Evolutionary conservation across 2,888 invertebrate species (phyloP).

Genomic region (Thera obeliscata): DNA sequence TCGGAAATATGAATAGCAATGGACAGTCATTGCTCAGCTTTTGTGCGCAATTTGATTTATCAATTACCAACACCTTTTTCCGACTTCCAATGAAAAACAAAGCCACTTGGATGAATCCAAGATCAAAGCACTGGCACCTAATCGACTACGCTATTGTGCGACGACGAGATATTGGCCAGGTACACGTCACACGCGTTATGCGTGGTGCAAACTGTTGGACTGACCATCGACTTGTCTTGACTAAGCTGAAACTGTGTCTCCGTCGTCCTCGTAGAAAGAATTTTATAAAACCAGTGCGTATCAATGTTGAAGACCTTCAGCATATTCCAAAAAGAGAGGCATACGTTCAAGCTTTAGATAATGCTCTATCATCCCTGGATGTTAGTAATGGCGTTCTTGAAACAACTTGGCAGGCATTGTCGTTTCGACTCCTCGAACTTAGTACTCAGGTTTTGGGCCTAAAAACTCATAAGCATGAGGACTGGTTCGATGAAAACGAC

Average conservation of each 20-base stretch:
- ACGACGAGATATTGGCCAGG: neutral
- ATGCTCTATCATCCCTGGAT: neutral
- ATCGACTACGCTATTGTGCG: slow-evolving; percentile 12
- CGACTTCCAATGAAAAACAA: slow-evolving; percentile 43
- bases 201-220: slow-evolving; percentile 11
- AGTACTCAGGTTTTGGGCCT: neutral
- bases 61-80: slow-evolving; percentile 44
- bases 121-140: slow-evolving; percentile 33
- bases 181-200: neutral
- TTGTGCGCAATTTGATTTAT: slow-evolving; percentile 38
- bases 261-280: neutral
- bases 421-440: neutral
- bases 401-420: neutral
- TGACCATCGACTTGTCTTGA: neutral
- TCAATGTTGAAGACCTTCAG: neutral
- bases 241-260: neutral
- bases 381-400: neutral
- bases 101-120: slow-evolving; percentile 45
- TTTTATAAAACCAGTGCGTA: neutral
- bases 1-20: slow-evolving; percentile 46
- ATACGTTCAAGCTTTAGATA: neutral
- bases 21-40: slow-evolving; percentile 39
- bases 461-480: neutral
- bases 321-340: neutral
- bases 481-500: slow-evolving; percentile 1